phyloP scores from a whole-genome alignment of 2,797 vertebrate species.

The Percopsis omiscomaycus region DNA sequence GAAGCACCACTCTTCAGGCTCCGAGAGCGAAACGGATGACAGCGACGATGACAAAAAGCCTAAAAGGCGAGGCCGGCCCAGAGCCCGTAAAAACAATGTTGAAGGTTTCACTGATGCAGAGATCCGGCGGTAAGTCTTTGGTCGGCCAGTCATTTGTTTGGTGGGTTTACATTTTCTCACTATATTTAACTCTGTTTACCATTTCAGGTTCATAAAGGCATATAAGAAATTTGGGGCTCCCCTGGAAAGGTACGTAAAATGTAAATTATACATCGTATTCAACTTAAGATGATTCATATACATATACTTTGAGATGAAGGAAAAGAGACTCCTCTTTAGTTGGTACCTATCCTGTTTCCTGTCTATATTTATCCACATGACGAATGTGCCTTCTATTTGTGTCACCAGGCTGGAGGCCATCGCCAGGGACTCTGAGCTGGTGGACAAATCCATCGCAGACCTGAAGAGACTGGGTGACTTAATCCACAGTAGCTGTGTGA shows the following conservation, averaged over 20 bases:
- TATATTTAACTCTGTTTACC: too few relatives aligned
- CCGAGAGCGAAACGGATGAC: slow-evolving; percentile 94
- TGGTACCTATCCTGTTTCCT: too few relatives aligned
- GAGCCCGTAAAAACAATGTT: slow-evolving; percentile 94
- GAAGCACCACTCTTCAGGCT: slow-evolving; percentile 90
- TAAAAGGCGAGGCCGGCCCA: slow-evolving; percentile 89
- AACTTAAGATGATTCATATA: too few relatives aligned
- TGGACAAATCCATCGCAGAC: slow-evolving; percentile 96
- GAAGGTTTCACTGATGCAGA: slow-evolving; percentile 96
- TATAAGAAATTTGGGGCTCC: slow-evolving; percentile 98
- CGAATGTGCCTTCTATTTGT: background rate
- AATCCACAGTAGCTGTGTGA: slow-evolving; percentile 90
- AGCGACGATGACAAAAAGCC: slow-evolving; percentile 95
- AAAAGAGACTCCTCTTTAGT: too few relatives aligned
- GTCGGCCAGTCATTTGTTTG: background rate
- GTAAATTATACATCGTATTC: background rate
- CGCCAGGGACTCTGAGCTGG: slow-evolving; percentile 94
- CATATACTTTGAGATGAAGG: too few relatives aligned
- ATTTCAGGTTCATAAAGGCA: slow-evolving; percentile 92
- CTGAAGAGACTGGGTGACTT: slow-evolving; percentile 93
- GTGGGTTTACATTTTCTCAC: background rate
- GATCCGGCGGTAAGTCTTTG: slow-evolving; percentile 86
- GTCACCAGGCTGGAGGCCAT: slow-evolving; percentile 88
- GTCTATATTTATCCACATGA: too few relatives aligned
- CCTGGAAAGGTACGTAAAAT: slow-evolving; percentile 86